A percentile compares a stretch with the other conserved stretches of the same genome.
These are phyloP conservation scores for Dolichotis patagonum DNA, from an alignment of 2,113 vertebrate genomes.

Conservation along the genomic window DNA sequence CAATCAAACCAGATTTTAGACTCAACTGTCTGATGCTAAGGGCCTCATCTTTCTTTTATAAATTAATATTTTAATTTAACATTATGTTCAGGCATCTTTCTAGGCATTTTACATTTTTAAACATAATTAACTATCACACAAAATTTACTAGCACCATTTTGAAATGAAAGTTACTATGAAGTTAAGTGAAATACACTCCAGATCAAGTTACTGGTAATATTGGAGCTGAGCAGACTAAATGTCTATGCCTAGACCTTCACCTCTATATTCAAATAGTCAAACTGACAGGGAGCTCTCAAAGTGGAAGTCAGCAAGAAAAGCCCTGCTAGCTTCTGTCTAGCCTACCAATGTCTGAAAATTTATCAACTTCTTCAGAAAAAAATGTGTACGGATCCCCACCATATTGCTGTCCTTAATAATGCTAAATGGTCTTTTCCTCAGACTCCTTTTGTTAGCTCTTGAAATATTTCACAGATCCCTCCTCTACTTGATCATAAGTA, in stretches of 20 bases:
- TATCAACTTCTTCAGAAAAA: background rate
- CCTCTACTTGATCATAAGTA: background rate
- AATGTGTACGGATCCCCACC: too few species aligned
- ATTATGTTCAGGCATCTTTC: background rate
- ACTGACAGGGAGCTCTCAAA: background rate
- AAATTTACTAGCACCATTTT: background rate
- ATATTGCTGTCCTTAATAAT: background rate
- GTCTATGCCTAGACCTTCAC: background rate
- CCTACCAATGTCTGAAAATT: background rate
- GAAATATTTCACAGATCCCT: background rate
- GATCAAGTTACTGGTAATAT: background rate
- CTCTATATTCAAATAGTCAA: background rate
- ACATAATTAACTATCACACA: background rate
- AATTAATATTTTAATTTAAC: background rate
- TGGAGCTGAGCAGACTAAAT: background rate
- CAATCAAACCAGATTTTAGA: background rate
- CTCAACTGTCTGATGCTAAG: background rate
- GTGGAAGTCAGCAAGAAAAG: background rate
- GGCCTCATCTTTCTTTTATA: background rate
- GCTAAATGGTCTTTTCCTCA: background rate
- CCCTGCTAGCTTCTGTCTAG: background rate
- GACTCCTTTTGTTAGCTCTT: background rate
- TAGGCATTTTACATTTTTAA: background rate
- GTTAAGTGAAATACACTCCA: background rate
- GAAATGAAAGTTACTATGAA: background rate